Evolutionary conservation across 1,140 invertebrate species (phyloP), one percentile per base, ranked within the genome.

Genomic region (Drusus annulatus): DNA sequence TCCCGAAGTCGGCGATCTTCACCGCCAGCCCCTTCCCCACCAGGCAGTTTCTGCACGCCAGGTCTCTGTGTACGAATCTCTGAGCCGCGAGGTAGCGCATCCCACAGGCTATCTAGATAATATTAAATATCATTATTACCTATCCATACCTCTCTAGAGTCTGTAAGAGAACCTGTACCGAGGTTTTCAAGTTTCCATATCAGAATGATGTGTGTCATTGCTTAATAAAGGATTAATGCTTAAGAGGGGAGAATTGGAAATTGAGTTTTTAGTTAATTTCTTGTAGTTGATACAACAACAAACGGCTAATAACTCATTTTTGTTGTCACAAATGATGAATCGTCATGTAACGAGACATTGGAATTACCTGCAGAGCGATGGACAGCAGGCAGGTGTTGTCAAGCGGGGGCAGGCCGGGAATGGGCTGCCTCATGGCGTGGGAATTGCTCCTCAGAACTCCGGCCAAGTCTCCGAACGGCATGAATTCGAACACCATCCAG

Each of bases 401-500:
- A 8, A 92, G 83, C 3, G 84, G 81, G 0, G 90, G 91, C 7
- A 92, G 84, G 3, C 83, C 83, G 0, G 91, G 91, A 52, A 90
- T 89, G 3, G 85, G 81, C 69, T 87, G 84, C 80, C 82, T 31
- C n/a, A 88, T 86, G 1, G 86, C 86, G 45, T 88, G 87, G 1
- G 91, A 92, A 75, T 94, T 95, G 23, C 90, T 91, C 63, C 96
- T 88, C 8, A 98, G 86, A 1, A 98, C 92, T 78, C 96, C 94
- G 0, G 96, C 95, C 56, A 98, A 89, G 86, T 98, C 96, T 0
- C 97, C 97, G 87, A 95, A 93, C 19, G 94, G 92, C 97, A 98
- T 98, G 84, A 93, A 98, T 86, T 98, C 96, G 86, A 98, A 98
- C 2, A 98, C 93, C 95, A 98, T 97, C 93, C 96, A 97, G 0